Percentiles rank a stretch among this genome's conserved stretches.
These are phyloP conservation scores for Manis crassicaudata DNA, from an alignment of 2,797 vertebrate species.

Conservation along the genomic window DNA sequence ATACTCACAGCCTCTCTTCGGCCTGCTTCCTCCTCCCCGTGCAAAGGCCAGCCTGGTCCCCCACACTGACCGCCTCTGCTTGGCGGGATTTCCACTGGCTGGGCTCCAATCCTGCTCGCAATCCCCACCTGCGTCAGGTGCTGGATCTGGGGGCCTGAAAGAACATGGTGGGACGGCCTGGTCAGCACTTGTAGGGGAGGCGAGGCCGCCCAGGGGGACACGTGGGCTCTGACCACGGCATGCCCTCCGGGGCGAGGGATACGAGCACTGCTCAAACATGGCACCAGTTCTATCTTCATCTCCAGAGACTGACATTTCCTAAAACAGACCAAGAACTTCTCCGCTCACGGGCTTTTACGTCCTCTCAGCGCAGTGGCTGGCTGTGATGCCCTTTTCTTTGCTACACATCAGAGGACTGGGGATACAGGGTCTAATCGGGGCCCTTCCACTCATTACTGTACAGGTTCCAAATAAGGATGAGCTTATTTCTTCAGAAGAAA, in stretches of 20 bases:
- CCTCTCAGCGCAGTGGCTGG: neutral
- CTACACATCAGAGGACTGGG: neutral
- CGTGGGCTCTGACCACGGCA: neutral
- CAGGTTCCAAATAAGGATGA: neutral
- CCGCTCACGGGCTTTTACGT: neutral
- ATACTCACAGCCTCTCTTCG: slow-evolving; percentile 94
- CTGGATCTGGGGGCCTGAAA: slow-evolving; percentile 95
- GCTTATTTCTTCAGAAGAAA: neutral
- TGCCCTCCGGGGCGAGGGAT: neutral
- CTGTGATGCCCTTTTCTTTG: neutral
- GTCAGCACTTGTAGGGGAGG: neutral
- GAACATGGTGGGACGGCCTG: slow-evolving; percentile 34
- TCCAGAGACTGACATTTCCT: neutral
- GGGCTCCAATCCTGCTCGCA: slow-evolving; percentile 93
- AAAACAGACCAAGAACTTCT: neutral
- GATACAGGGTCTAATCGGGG: neutral
- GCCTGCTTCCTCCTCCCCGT: slow-evolving; percentile 90
- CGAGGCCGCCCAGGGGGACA: rapidly evolving
- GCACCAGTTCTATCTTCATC: neutral
- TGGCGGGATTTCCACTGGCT: slow-evolving; percentile 89
- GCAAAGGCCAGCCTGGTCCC: slow-evolving; percentile 92
- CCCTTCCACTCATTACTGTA: neutral
- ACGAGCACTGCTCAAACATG: rapidly evolving
- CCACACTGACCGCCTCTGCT: slow-evolving; percentile 92
- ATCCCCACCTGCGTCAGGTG: slow-evolving; percentile 97